Base-by-base conservation (phyloP, 2,797 vertebrate species). In the Salarias fasciatus region DNA sequence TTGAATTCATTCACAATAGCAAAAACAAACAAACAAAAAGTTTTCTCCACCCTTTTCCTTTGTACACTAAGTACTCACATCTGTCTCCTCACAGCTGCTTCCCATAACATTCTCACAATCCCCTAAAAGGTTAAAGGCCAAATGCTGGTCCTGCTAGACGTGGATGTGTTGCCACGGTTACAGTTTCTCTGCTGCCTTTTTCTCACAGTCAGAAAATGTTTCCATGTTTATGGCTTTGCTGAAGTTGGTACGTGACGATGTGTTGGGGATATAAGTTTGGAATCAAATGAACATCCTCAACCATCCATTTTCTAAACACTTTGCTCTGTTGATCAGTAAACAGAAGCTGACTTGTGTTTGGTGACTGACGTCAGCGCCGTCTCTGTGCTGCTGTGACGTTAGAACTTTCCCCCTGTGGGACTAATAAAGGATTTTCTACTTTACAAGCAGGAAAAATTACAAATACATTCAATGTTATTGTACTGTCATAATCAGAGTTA, bases 131-230 rank as follows among this genome's bases (percentile, higher is more conserved):
- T 62, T 29, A 36, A 37, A 37, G 7, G 49, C 6, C 18, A 2
- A 28, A 8, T 15, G 31, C 11, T 12, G 30, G 30, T 44, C 3
- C 14, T 5, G 10, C 29, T 49, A 48, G 9, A 33, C 12, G 28
- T 33, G 24, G 24, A 5, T 8, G 4, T 2, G 33, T 61, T 63
- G 29, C 46, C 8, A n/a, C 48, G 53, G 63, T 57, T 57, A 24
- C 36, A 3, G 8, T 13, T 54, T 15, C 35, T 40, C n/a, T 2
- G 9, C 33, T 6, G 33, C 35, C 1, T 35, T n/a, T 35, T 35
- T 9, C 9, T 6, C 9, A 9, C 33, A 35, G 33, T 35, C 1
- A 9, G 4, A 31, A 11, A 24, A 8, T 24, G 44, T 49, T 47
- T 48, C 37, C 29, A 44, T 1, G 18, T 24, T 59, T 33, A 49